These are phyloP conservation scores for Saccostrea cuccullata DNA, from an alignment of 1,140 invertebrate genomes.

Conservation along the genomic window DNA sequence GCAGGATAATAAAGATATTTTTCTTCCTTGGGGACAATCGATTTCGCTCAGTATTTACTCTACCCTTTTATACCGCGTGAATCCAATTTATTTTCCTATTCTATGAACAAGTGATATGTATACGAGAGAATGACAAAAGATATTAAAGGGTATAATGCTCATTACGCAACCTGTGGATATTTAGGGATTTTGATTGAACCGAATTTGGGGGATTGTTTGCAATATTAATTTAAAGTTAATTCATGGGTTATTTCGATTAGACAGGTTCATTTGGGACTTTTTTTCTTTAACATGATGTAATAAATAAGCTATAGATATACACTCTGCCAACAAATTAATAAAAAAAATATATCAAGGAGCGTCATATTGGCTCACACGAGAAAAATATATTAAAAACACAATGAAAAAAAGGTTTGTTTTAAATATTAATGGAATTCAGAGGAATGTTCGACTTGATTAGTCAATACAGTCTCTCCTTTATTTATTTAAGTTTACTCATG, in stretches of 20 bases:
- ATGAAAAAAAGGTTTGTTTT: not conserved
- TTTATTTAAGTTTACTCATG: no score
- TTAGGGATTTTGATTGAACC: not conserved
- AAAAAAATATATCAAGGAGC: not conserved
- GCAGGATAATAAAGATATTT: not conserved
- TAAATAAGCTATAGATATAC: not conserved
- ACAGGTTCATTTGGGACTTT: not conserved
- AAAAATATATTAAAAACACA: not conserved
- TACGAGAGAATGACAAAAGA: conserved; percentile 20
- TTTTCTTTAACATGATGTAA: not conserved
- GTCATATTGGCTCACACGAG: not conserved
- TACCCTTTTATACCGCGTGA: not conserved
- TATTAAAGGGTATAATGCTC: conserved; percentile 26
- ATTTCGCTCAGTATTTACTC: not conserved
- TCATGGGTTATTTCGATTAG: not conserved
- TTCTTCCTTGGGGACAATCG: conserved; percentile 16
- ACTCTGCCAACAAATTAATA: not conserved
- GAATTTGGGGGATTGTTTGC: not conserved
- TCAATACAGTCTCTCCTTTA: no score
- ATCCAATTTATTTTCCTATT: conserved; percentile 28
- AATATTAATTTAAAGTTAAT: conserved; percentile 17
- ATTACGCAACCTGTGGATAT: conserved; percentile 13
- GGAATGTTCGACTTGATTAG: not conserved
- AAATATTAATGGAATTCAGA: conserved; percentile 3
- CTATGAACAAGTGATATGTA: conserved; percentile 5